phyloP scores from a whole-genome alignment of 2,888 invertebrate species.

The Fragum sueziense region DNA sequence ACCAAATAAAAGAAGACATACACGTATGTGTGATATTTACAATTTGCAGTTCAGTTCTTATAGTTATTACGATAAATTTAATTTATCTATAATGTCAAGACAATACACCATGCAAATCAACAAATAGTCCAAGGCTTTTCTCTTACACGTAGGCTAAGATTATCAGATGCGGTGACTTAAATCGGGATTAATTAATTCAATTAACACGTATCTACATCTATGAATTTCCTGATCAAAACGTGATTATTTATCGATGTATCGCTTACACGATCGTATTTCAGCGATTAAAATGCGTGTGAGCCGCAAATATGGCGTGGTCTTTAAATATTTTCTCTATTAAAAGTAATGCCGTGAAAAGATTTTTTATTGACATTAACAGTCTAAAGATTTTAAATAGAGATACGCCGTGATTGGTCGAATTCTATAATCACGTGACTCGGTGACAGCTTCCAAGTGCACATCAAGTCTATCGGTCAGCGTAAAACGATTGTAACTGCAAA shows the following conservation, averaged over 20 bases:
- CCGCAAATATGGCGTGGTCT: constrained; percentile 13
- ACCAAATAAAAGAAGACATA: no score
- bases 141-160: no score
- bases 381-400: constrained; percentile 11
- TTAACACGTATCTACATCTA: constrained; percentile 8
- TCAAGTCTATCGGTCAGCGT: no score
- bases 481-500: no score
- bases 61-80: no score
- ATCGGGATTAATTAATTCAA: constrained; percentile 8
- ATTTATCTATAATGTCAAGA: no score
- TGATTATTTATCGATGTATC: background rate
- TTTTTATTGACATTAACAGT: constrained; percentile 22
- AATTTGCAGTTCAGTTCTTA: no score
- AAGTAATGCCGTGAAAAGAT: constrained; percentile 15
- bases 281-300: background rate
- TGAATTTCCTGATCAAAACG: constrained; percentile 9
- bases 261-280: background rate
- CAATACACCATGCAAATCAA: no score
- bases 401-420: constrained; percentile 41
- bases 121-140: no score
- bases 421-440: constrained; percentile 42
- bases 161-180: no score
- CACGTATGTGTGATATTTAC: no score
- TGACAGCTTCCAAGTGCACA: constrained; percentile 31
- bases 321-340: constrained; percentile 14